Percentiles rank a stretch among this genome's conserved stretches.
phyloP scores from a whole-genome alignment of 2,888 invertebrate genomes.

The Ichneumon xanthorius region DNA sequence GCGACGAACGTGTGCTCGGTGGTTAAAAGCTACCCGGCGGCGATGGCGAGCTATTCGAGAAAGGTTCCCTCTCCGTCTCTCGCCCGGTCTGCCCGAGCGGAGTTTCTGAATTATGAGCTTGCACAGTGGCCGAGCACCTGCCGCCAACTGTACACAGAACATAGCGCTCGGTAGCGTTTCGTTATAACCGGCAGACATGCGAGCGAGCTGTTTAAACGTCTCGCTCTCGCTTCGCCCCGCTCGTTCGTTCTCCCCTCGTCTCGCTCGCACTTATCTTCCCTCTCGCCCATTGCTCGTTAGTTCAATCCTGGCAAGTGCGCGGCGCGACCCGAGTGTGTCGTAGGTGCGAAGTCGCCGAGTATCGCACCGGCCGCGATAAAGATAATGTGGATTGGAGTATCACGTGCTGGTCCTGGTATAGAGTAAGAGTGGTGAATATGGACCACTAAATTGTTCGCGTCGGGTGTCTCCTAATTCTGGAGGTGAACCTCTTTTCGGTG shows the following conservation, averaged over 20 bases:
- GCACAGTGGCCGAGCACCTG: slow-evolving; percentile 39
- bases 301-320: slow-evolving; percentile 1
- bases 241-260: not conserved
- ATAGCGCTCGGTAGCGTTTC: slow-evolving; percentile 11
- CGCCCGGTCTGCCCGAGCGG: not conserved
- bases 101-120: slow-evolving; percentile 38
- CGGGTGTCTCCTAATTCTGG: too few relatives aligned
- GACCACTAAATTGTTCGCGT: too few relatives aligned
- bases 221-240: slow-evolving; percentile 1
- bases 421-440: too few relatives aligned
- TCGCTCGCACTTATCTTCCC: not conserved
- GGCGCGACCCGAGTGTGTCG: not conserved
- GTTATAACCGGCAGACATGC: slow-evolving; percentile 35
- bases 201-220: slow-evolving; percentile 5
- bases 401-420: not conserved
- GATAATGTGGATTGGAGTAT: slow-evolving; percentile 5
- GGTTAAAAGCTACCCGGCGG: slow-evolving; percentile 22
- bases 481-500: too few relatives aligned
- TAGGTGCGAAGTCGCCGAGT: slow-evolving; percentile 15
- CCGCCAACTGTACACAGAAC: slow-evolving; percentile 30
- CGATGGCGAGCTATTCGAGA: slow-evolving; percentile 15
- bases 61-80: not conserved
- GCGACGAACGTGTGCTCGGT: slow-evolving; percentile 28
- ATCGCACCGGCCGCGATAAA: slow-evolving; percentile 6
- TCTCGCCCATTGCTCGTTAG: not conserved